Percentiles rank a stretch among this genome's conserved stretches.
phyloP scores from a whole-genome alignment of 53 echinoderm and acorn worm species.

The Arbacia lixula region DNA sequence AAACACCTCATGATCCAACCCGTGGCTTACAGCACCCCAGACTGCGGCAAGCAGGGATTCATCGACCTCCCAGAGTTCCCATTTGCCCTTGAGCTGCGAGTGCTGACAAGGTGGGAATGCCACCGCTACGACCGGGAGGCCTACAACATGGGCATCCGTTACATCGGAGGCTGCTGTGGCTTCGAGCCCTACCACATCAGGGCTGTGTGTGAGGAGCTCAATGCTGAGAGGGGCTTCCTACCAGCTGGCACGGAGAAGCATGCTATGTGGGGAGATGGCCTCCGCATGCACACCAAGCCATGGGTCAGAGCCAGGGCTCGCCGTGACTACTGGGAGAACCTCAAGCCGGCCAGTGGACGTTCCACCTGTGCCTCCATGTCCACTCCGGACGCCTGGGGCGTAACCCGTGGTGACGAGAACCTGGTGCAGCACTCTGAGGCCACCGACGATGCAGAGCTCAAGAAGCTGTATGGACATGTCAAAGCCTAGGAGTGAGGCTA shows the following conservation, averaged over 20 bases:
- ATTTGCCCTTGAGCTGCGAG: conserved; percentile 87
- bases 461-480: conserved; percentile 76
- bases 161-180: conserved; percentile 98
- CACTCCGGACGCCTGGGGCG: conserved; percentile 84
- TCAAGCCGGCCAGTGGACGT: conserved; percentile 90
- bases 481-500: too few relatives aligned
- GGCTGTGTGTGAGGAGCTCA: conserved; percentile 87
- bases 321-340: conserved; percentile 93
- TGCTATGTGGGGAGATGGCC: conserved; percentile 91
- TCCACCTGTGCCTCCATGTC: conserved; percentile 71
- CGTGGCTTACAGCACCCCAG: conserved; percentile 75
- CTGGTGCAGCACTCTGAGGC: conserved; percentile 67
- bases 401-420: conserved; percentile 76
- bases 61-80: conserved; percentile 96
- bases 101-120: conserved; percentile 88
- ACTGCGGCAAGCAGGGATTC: conserved; percentile 87
- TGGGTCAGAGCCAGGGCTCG: conserved; percentile 98
- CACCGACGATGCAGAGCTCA: conserved; percentile 77
- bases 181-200: conserved; percentile 93
- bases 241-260: conserved; percentile 89
- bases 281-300: conserved; percentile 91
- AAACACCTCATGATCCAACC: conserved; percentile 85
- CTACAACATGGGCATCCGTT: conserved; percentile 84
- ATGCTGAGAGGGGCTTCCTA: conserved; percentile 74
- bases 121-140: conserved; percentile 87